A percentile compares a stretch with the other conserved stretches of the same genome.
phyloP scores from a whole-genome alignment of 1,140 invertebrate species.

The Drosophila hydei region DNA sequence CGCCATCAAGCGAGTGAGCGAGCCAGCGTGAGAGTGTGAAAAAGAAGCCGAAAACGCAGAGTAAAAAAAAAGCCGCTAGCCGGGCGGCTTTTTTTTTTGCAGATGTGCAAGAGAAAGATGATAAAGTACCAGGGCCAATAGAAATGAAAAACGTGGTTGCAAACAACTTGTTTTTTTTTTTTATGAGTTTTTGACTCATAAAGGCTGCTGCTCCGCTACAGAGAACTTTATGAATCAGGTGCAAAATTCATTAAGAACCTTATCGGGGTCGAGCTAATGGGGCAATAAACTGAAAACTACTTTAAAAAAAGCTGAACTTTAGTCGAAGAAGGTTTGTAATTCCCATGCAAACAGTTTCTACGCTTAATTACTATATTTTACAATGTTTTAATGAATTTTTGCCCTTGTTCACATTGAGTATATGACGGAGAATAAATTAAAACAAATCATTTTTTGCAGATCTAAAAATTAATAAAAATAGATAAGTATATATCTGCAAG shows the following conservation, averaged over 20 bases:
- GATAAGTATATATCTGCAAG: no score
- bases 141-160: slow-evolving; percentile 59
- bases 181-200: neutral
- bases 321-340: slow-evolving; percentile 12
- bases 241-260: slow-evolving; percentile 27
- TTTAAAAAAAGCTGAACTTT: slow-evolving; percentile 61
- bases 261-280: slow-evolving; percentile 26
- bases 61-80: slow-evolving; percentile 45
- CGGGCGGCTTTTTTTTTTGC: slow-evolving; percentile 63
- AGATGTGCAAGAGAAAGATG: slow-evolving; percentile 51
- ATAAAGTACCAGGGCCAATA: slow-evolving; percentile 4
- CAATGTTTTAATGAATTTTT: no score
- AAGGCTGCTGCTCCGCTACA: neutral
- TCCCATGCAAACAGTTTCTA: neutral
- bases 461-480: no score
- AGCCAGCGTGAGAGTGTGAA: slow-evolving; percentile 2
- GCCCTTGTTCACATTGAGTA: no score
- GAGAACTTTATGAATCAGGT: slow-evolving; percentile 7
- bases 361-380: slow-evolving; percentile 1
- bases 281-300: slow-evolving; percentile 60
- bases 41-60: slow-evolving; percentile 49
- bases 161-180: slow-evolving; percentile 5
- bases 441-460: no score
- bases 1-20: neutral
- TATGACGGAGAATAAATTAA: no score